Evolutionary conservation across 2,888 invertebrate species (phyloP).

Genomic region (Hyposoter dolosus): DNA sequence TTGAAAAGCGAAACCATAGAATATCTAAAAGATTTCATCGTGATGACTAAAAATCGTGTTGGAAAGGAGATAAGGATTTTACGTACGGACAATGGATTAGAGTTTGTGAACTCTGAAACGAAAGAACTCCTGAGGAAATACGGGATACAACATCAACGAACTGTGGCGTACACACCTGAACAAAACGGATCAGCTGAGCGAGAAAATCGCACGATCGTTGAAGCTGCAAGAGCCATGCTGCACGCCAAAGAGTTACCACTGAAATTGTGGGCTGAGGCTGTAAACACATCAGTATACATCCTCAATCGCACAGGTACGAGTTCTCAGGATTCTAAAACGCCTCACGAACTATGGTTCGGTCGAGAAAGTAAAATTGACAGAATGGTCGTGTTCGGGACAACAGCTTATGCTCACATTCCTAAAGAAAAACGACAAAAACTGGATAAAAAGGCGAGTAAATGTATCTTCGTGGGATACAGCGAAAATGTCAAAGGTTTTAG

Average conservation of each 20-base stretch:
- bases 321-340: conserved; percentile 20
- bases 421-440: conserved; percentile 17
- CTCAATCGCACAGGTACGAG: conserved; percentile 45
- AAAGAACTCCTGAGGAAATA: neutral
- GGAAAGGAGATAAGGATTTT: conserved; percentile 42
- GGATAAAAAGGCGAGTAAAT: conserved; percentile 16
- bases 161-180: conserved; percentile 59
- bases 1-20: conserved; percentile 56
- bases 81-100: conserved; percentile 39
- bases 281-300: conserved; percentile 39
- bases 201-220: conserved; percentile 70
- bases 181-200: conserved; percentile 69
- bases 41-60: conserved; percentile 46
- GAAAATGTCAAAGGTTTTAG: conserved; percentile 35
- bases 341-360: conserved; percentile 39
- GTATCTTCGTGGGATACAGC: conserved; percentile 34
- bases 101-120: conserved; percentile 31
- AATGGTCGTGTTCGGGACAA: conserved; percentile 14
- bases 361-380: neutral
- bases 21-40: conserved; percentile 56
- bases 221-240: conserved; percentile 67
- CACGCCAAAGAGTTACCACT: conserved; percentile 50
- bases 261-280: neutral
- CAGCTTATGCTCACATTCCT: conserved; percentile 24
- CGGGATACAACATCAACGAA: conserved; percentile 32